Evolutionary conservation across 2,113 vertebrate species (phyloP).

Genomic region (Noturus placidus): DNA sequence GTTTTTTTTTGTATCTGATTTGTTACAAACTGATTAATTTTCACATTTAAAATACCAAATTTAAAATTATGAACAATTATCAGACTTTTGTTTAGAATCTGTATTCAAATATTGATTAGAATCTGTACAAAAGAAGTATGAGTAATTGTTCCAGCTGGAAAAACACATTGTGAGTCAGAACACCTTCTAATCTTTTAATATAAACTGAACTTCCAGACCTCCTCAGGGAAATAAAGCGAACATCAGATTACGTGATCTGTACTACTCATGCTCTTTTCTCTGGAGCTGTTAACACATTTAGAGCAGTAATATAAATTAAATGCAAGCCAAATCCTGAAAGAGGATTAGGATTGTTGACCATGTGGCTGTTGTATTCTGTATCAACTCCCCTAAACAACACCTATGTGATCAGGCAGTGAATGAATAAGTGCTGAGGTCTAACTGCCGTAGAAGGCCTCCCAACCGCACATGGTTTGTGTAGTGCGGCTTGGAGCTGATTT

Average conservation of each 20-base stretch:
- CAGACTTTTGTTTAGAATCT: background rate
- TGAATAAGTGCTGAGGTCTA: slow-evolving; percentile 46
- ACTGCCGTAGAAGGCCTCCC: slow-evolving; percentile 13
- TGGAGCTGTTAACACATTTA: slow-evolving; percentile 19
- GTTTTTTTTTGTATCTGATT: background rate
- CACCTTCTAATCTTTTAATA: background rate
- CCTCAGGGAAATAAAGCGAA: background rate
- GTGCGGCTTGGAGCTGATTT: slow-evolving; percentile 70
- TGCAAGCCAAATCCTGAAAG: background rate
- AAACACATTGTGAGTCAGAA: background rate
- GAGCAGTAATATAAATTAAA: background rate
- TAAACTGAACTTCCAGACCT: background rate
- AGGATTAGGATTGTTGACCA: background rate
- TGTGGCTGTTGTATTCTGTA: slow-evolving; percentile 35
- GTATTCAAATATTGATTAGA: background rate
- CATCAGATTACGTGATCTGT: background rate
- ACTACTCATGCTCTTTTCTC: slow-evolving; percentile 1
- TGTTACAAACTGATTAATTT: background rate
- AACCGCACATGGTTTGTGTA: slow-evolving; percentile 21
- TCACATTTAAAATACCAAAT: background rate
- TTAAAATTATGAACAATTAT: background rate
- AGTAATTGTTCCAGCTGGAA: background rate
- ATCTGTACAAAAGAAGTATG: background rate
- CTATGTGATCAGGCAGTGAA: slow-evolving; percentile 14
- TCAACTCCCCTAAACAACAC: slow-evolving; percentile 3